Base-by-base conservation (phyloP, 2,797 vertebrate genomes). In the Antennarius maculatus region DNA sequence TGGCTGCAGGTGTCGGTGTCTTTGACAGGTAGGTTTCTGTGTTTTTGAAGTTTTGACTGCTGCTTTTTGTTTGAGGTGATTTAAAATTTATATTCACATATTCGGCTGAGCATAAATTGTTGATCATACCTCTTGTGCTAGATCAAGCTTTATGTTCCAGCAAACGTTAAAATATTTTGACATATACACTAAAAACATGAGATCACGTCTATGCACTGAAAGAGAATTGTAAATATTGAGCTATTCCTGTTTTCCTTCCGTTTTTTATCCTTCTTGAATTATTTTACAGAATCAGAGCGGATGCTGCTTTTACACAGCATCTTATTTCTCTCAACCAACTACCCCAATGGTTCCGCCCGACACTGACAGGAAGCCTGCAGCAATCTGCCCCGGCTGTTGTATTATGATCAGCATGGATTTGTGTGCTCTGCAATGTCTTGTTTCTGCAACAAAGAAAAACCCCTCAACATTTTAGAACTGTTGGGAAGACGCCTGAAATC, bases 291-390 rank as follows among this genome's bases (percentile, higher is more conserved):
- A 0, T 92, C 95, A 0, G 97, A 99, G 81, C 80, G 90, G 16
- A 97, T 97, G 0, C 94, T 99, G 43, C 91, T 98, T 80, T 84
- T 96, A 4, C 95, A 98, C 90, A 93, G 88, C 69, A 94, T 97
- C 76, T 94, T 97, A 15, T 91, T 99, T 69, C 93, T 98, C 31
- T 95, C 96, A 17, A 87, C 91, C 77, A 97, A 95, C 92, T 94
- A 91, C 80, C 4, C 68, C 0, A 79, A 51, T 5, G 17, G 48
- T n/a, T 50, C 43, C 18, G 43, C 50, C 45, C 63, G 3, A 15
- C 83, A 54, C 80, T 90, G 82, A 92, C 72, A 47, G 80, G 81
- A 84, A 86, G 69, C 61, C 65, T 34, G 61, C 46, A 6, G 14
- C 51, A 7, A 10, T 52, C 57, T 12, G n/a, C 29, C 52, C 29